Evolutionary conservation across 2,113 vertebrate genomes (phyloP), one percentile per base, ranked within the genome.

Genomic region (Perca schrenkii): DNA sequence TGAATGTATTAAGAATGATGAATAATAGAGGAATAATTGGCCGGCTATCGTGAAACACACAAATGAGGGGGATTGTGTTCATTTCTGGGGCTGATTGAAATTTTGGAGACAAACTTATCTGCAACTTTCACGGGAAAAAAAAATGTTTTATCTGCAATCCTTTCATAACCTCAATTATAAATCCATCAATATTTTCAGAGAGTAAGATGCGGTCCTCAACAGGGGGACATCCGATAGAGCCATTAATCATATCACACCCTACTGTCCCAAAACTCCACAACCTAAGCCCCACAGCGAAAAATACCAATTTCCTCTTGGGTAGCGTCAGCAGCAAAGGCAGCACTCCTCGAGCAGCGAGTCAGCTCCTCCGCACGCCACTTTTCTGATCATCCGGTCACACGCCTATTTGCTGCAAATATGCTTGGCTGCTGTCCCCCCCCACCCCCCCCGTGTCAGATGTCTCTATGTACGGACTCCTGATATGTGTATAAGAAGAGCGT

Each of bases 401-500:
- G 52, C 85, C 81, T 77, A 75, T 83, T 88, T 86, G 82, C 77
- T 57, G 83, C 77, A 87, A 90, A 91, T 88, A 72, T 40, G 74
- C 90, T 72, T 68, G 58, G 28, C 84, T 71, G 63, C 58, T 56
- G 43, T 46, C 56, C 67, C 72, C 25, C 1, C 25, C 67, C 72
- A 1, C 1, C 25, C 25, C 25, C 49, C 43, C 83, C 43, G 52
- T 93, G 93, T 95, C 93, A 94, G 84, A 93, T 65, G 90, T 90
- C 91, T 60, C 84, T 63, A 74, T 74, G 78, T 85, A 88, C 75
- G 4, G 50, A 87, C 86, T 91, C 85, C 86, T 90, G 92, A 92
- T 92, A 77, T 87, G 90, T 90, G 91, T 91, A 89, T 87, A 93
- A 94, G 88, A 94, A 72, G 87, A 89, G 84, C 75, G 88, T 91